Evolutionary conservation across 2,113 vertebrate genomes (phyloP).

Genomic region (Illadopsis cleaveri): DNA sequence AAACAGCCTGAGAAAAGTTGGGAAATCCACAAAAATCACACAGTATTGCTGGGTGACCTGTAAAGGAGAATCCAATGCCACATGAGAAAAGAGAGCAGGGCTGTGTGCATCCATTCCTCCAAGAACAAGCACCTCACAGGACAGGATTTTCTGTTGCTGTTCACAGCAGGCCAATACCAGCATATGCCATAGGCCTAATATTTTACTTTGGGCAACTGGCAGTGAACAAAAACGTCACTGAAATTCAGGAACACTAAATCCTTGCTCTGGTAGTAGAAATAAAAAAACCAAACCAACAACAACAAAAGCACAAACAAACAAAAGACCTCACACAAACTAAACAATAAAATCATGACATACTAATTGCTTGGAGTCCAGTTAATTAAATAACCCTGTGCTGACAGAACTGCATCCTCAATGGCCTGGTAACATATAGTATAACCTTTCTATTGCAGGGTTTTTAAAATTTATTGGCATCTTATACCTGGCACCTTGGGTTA

Average conservation of each 20-base stretch:
- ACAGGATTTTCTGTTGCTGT: neutral
- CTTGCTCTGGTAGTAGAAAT: neutral
- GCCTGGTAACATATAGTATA: neutral
- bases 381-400: neutral
- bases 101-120: neutral
- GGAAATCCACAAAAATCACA: neutral
- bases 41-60: neutral
- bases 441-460: neutral
- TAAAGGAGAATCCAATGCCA: neutral
- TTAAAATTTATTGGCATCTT: constrained; percentile 1
- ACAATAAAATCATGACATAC: neutral
- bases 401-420: neutral
- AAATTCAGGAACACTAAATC: constrained; percentile 2
- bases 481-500: neutral
- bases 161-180: neutral
- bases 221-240: neutral
- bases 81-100: neutral
- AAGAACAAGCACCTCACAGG: neutral
- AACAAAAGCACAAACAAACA: neutral
- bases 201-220: neutral
- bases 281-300: neutral
- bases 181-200: neutral
- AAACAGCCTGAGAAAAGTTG: neutral
- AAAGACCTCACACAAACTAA: neutral
- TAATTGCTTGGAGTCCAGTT: neutral